Evolutionary conservation across 2,797 vertebrate species (phyloP), one percentile per base, ranked within the genome.

Genomic region (Ceyx erithaca): DNA sequence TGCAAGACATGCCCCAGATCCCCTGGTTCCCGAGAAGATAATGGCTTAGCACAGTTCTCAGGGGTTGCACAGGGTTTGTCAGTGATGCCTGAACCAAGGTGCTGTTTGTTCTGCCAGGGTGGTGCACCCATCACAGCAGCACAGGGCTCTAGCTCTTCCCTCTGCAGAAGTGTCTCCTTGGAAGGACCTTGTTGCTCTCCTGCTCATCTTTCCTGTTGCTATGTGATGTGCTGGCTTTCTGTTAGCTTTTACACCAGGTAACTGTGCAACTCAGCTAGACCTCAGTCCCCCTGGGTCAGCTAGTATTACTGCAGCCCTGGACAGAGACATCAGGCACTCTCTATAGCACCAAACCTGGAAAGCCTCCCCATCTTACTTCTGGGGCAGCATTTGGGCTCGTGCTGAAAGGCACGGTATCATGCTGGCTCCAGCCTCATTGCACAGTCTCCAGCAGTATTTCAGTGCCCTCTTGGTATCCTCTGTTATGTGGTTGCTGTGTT

Each of bases 351-450:
- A 26, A 10, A 31, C 5, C 14, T n/a, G 10, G 31, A 46, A 26
- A 14, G 3, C 2, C 3, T 12, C 4, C 6, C 0, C 1, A 0
- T 43, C 7, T 18, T 80, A 35, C 26, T 72, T 18, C 28, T 45
- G 43, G 18, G 70, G 26, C 8, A 66, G 8, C 28, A 8, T 48
- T 37, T 75, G 52, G 23, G 30, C 26, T 87, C 30, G 7, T 85
- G 46, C 30, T 45, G 43, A 33, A 28, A 23, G 13, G 7, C 2
- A 4, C 64, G 22, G 17, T 72, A 4, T 55, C 0, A 0, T 37
- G 35, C 16, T 64, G 28, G 28, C 28, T 77, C 26, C 30, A 84
- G 16, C 25, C 41, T 16, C 55, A 30, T 35, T 2, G 4, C 26
- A 45, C 5, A 40, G 17, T 41, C 45, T 43, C 31, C 28, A 35